These are phyloP conservation scores for Alfaro cultratus DNA, from an alignment of 2,797 vertebrate species.

Conservation along the genomic window DNA sequence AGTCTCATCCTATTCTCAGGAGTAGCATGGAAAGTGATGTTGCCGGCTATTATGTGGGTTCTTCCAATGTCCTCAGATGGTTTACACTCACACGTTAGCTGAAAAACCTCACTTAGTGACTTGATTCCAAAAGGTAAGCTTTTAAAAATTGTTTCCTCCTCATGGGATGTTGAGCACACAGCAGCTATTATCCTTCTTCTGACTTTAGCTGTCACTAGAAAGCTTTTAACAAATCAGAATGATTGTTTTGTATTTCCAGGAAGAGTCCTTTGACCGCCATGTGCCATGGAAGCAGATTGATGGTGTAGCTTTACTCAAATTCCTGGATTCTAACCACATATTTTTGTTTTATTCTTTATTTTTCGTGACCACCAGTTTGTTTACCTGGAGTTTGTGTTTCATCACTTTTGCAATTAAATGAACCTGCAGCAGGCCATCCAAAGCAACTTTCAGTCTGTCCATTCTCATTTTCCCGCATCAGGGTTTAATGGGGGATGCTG, in stretches of 20 bases:
- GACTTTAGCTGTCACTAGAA: not conserved
- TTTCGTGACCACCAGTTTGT: not conserved
- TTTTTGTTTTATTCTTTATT: not conserved
- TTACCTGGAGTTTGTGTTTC: not conserved
- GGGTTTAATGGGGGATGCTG: not conserved
- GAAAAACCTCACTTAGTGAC: not conserved
- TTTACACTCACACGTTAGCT: not conserved
- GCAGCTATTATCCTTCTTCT: not conserved
- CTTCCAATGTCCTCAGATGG: not conserved
- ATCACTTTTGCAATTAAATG: not conserved
- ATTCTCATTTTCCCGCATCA: not conserved
- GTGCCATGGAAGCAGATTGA: not conserved
- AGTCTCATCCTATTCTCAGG: not conserved
- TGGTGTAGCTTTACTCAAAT: not conserved
- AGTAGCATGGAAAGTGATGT: not conserved
- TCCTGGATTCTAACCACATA: not conserved
- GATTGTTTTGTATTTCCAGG: not conserved
- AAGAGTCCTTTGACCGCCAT: not conserved
- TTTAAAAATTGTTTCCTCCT: not conserved
- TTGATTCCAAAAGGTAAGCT: not conserved
- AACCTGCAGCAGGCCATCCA: not conserved
- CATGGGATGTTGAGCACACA: not conserved
- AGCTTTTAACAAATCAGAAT: too few relatives aligned
- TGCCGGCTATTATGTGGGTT: not conserved
- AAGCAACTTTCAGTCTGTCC: not conserved